Base-by-base conservation (phyloP, 1,140 invertebrate species). In the Aphidius gifuensis region DNA sequence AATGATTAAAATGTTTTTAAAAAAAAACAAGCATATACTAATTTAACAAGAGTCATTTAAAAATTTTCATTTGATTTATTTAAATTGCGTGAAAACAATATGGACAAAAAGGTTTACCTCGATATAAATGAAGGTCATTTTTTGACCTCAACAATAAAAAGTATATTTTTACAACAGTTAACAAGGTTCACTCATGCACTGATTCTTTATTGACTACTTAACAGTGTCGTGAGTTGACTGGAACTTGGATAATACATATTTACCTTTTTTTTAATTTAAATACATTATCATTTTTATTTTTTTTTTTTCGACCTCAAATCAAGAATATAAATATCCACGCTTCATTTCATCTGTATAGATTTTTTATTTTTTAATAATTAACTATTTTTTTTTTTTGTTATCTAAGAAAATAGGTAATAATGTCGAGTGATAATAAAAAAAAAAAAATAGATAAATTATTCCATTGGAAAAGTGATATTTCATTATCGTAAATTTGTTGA, bases 91-190 rank as follows among this genome's bases (percentile, higher is more conserved):
- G 6, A 45, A 43, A n/a, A 64, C 58, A 59, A 53, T 58, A 54
- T 9, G 6, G 49, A 40, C 11, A 48, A 64, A 57, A 69, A 68
- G 61, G 3, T n/a, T 21, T 62, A 54, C 62, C 66, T 68, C 64
- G 68, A 71, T 69, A 64, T 69, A 60, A 58, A 58, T 57, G 72
- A 77, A 75, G 73, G 73, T 75, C 69, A 66, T 46, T 4, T 66
- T 45, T 64, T 62, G 72, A 71, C 70, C 75, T 76, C 67, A 66
- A 48, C 38, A 40, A 32, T 48, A 58, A 42, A 70, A 62, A 73
- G 67, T 65, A 66, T 63, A 74, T 74, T 77, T 76, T 73, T 67
- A 71, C 70, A 69, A 67, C 66, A 64, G 60, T 66, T 66, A 68
- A 67, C 72, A 74, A 74, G 72, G 72, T 66, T 67, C 66, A 71